Conservation (phyloP, 2,113 vertebrate genomes). For the Pantherophis guttatus region DNA sequence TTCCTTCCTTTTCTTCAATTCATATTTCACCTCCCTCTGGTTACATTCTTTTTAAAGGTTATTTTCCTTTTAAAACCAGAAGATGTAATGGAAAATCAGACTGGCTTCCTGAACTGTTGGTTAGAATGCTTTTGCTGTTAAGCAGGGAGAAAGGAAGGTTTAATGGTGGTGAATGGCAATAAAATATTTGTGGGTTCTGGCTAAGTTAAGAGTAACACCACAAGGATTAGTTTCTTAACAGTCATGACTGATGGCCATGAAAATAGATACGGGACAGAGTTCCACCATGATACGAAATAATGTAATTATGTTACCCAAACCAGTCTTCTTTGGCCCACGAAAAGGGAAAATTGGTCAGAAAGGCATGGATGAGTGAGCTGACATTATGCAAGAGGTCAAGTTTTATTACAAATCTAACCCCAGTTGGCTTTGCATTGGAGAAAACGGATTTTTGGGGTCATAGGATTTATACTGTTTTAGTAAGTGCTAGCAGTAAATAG, state of each 20-base stretch:
- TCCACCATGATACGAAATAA: slow-evolving; percentile 18
- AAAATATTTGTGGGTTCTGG: slow-evolving; percentile 42
- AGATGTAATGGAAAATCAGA: slow-evolving; percentile 6
- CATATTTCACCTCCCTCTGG: neutral
- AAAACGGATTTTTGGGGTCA: neutral
- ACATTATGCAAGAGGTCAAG: neutral
- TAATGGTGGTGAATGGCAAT: neutral
- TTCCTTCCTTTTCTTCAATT: no score
- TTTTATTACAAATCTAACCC: neutral
- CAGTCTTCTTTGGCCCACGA: neutral
- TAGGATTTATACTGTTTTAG: neutral
- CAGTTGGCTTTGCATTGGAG: neutral
- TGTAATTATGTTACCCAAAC: neutral
- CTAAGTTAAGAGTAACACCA: slow-evolving; percentile 33
- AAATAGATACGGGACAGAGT: slow-evolving; percentile 22
- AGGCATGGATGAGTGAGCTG: neutral
- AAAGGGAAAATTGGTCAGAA: neutral
- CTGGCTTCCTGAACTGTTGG: neutral
- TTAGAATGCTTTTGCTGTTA: slow-evolving; percentile 7
- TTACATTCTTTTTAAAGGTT: neutral
- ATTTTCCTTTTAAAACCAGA: neutral
- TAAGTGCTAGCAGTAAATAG: neutral
- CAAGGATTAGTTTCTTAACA: slow-evolving; percentile 41
- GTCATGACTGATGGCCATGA: slow-evolving; percentile 37
- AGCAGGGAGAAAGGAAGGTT: neutral